Conservation (phyloP, 2,888 invertebrate species). For the Bursaphelenchus okinawaensis region DNA sequence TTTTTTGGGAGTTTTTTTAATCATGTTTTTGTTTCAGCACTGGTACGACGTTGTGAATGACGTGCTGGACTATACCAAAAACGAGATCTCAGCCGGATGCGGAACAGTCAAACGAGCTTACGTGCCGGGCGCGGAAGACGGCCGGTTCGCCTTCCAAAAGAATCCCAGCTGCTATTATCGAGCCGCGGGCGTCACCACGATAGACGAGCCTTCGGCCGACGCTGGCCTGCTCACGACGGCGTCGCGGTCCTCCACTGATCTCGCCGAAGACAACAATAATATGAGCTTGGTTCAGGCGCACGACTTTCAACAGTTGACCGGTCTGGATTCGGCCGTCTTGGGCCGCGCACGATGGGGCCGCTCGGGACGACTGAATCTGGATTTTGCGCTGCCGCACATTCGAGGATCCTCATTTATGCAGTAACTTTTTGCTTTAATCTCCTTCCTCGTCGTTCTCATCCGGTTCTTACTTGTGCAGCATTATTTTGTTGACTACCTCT, state of each 20-base stretch:
- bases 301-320: background rate
- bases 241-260: background rate
- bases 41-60: conserved; percentile 8
- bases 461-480: background rate
- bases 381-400: conserved; percentile 1
- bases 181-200: background rate
- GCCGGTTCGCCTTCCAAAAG: conserved; percentile 10
- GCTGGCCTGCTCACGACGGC: background rate
- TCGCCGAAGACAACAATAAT: background rate
- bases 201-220: background rate
- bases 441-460: background rate
- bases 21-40: background rate
- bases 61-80: conserved; percentile 1
- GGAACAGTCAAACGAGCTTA: background rate
- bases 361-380: conserved; percentile 5
- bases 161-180: conserved; percentile 5
- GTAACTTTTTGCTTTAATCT: background rate
- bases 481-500: background rate
- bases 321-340: background rate
- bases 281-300: background rate
- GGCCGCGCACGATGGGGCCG: conserved; percentile 8
- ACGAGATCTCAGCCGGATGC: conserved; percentile 4
- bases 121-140: conserved; percentile 10
- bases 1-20: background rate
- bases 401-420: background rate